Evolutionary conservation across 2,888 invertebrate genomes (phyloP).

Genomic region (Lumbricus terrestris): DNA sequence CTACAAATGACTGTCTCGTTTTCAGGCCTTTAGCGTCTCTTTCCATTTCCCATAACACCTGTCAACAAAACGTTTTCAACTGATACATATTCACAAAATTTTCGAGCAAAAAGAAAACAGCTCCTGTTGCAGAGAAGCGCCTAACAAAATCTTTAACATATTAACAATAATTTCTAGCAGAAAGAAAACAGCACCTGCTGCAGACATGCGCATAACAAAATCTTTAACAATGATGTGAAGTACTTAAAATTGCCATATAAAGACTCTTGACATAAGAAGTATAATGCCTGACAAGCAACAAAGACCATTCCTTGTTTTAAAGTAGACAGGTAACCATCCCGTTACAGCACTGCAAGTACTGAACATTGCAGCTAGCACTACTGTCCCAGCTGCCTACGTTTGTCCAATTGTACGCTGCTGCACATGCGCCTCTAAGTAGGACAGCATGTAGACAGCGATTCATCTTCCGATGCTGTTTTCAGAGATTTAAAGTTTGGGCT

Average conservation of each 20-base stretch:
- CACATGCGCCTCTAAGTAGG: too few species aligned
- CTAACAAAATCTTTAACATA: not conserved
- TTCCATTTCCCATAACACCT: conserved; percentile 73
- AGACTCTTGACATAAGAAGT: too few species aligned
- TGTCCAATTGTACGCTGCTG: too few species aligned
- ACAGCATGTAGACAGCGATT: too few species aligned
- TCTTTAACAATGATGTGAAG: not conserved
- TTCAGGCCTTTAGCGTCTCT: conserved; percentile 57
- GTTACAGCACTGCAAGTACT: not conserved
- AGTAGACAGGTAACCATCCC: not conserved
- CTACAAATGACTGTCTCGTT: conserved; percentile 73
- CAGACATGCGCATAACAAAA: not conserved
- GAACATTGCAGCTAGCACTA: not conserved
- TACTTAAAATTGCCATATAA: too few species aligned
- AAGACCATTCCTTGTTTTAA: not conserved
- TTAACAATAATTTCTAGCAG: too few species aligned
- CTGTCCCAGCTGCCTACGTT: not conserved
- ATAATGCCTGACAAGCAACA: not conserved
- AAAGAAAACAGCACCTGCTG: not conserved
- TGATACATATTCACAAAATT: not conserved
- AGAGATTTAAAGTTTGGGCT: too few species aligned
- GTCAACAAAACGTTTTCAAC: not conserved
- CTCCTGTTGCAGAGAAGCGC: not conserved
- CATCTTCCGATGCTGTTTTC: too few species aligned
- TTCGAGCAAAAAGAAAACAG: too few species aligned